Conservation (phyloP, 1,140 invertebrate species). For the Batillaria attramentaria region DNA sequence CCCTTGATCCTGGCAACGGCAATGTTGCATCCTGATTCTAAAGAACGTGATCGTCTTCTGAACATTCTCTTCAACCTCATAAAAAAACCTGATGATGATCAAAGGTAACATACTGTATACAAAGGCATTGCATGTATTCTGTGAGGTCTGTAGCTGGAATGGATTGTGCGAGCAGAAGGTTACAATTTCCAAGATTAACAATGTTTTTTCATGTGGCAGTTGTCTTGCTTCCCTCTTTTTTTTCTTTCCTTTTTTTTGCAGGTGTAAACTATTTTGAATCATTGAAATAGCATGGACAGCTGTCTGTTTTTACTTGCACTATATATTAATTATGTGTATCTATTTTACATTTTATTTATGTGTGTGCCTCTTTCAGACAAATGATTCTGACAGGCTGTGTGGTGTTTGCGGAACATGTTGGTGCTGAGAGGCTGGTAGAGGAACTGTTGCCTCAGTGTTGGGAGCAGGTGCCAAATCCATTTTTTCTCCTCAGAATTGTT, state of each 20-base stretch:
- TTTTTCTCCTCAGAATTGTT: conserved; percentile 6
- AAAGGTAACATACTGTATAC: conserved; percentile 69
- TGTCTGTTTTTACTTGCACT: background rate
- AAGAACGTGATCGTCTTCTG: conserved; percentile 79
- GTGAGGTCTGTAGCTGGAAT: too few relatives aligned
- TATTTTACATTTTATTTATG: background rate
- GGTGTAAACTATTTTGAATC: background rate
- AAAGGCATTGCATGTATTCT: background rate
- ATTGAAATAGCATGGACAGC: background rate
- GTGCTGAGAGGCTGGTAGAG: conserved; percentile 76
- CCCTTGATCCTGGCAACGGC: conserved; percentile 80
- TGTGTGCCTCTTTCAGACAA: conserved; percentile 70
- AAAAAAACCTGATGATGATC: conserved; percentile 81
- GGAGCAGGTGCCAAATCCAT: conserved; percentile 76
- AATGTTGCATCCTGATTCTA: conserved; percentile 76
- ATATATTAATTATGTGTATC: background rate
- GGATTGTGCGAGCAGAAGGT: too few relatives aligned
- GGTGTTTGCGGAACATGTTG: conserved; percentile 76
- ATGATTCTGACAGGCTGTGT: conserved; percentile 81
- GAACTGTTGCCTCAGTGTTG: conserved; percentile 85
- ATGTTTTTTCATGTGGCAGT: too few relatives aligned
- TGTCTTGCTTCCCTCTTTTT: background rate
- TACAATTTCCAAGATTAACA: too few relatives aligned
- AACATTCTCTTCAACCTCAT: conserved; percentile 84
- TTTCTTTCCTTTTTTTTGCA: background rate